Conservation (phyloP, 2,113 vertebrate species). For the Ancistrus triradiatus region DNA sequence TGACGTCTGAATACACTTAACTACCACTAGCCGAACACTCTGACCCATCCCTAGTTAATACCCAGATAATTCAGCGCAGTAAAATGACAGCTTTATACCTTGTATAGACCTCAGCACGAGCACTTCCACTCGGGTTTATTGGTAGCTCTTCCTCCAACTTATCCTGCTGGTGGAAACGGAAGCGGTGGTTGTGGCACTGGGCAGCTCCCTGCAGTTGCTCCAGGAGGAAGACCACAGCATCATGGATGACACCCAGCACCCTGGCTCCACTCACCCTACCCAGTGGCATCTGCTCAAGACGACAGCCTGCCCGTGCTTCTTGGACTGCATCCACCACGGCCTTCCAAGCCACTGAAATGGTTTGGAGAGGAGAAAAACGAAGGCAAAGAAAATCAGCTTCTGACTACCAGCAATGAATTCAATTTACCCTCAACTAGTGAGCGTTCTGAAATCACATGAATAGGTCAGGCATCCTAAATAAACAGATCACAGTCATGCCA, state of each 20-base stretch:
- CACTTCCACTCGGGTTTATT: constrained; percentile 81
- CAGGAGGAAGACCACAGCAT: constrained; percentile 84
- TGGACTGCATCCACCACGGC: constrained; percentile 81
- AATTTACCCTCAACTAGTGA: too few species aligned
- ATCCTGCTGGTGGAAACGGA: constrained; percentile 84
- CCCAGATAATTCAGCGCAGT: too few species aligned
- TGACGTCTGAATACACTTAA: too few species aligned
- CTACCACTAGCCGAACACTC: too few species aligned
- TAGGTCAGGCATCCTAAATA: too few species aligned
- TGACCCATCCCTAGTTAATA: too few species aligned
- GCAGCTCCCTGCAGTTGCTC: constrained; percentile 82
- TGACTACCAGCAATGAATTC: too few species aligned
- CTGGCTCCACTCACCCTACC: constrained; percentile 74
- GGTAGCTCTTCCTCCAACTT: constrained; percentile 77
- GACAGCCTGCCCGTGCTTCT: constrained; percentile 77
- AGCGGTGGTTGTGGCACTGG: constrained; percentile 77
- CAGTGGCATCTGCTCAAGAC: constrained; percentile 78
- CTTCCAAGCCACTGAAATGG: constrained; percentile 78
- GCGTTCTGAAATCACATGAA: too few species aligned
- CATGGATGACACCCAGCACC: constrained; percentile 80
- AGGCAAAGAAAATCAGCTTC: neutral
- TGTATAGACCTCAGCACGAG: constrained; percentile 77
- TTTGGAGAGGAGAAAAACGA: neutral
- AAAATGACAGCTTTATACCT: constrained; percentile 19
- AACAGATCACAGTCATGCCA: too few species aligned